phyloP scores from a whole-genome alignment of 2,797 vertebrate genomes.

The Acanthornis magna region DNA sequence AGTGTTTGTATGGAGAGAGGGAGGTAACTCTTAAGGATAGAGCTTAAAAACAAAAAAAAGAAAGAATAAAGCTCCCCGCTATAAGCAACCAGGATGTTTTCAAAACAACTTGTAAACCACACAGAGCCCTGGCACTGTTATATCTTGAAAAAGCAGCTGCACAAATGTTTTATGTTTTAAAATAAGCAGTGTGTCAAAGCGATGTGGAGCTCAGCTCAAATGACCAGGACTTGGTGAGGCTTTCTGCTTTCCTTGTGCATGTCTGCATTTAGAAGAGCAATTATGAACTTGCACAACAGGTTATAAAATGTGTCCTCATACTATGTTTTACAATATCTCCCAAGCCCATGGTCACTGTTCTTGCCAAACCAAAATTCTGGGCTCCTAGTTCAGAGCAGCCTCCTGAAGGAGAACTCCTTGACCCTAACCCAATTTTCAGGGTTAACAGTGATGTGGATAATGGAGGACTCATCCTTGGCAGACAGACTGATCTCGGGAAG shows the following conservation, averaged over 20 bases:
- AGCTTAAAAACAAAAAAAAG: background rate
- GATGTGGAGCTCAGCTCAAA: background rate
- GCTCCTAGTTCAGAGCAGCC: background rate
- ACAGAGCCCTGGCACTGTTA: background rate
- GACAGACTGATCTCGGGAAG: background rate
- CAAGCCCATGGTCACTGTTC: rapidly evolving
- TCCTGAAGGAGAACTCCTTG: background rate
- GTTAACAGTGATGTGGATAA: background rate
- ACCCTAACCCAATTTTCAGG: background rate
- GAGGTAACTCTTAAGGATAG: background rate
- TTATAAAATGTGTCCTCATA: background rate
- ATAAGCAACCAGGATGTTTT: constrained; percentile 17
- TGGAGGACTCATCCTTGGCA: background rate
- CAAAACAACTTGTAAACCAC: constrained; percentile 34
- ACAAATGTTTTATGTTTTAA: background rate
- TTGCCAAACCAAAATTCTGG: background rate
- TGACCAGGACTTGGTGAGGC: background rate
- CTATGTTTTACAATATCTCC: background rate
- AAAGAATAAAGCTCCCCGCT: rapidly evolving
- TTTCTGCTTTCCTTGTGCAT: background rate
- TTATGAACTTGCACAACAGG: background rate
- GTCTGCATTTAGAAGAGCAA: background rate
- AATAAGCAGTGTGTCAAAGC: background rate
- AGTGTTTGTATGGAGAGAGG: background rate
- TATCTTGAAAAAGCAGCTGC: background rate